Evolutionary conservation across 2,888 invertebrate species (phyloP).

Genomic region (Tipula helvola): DNA sequence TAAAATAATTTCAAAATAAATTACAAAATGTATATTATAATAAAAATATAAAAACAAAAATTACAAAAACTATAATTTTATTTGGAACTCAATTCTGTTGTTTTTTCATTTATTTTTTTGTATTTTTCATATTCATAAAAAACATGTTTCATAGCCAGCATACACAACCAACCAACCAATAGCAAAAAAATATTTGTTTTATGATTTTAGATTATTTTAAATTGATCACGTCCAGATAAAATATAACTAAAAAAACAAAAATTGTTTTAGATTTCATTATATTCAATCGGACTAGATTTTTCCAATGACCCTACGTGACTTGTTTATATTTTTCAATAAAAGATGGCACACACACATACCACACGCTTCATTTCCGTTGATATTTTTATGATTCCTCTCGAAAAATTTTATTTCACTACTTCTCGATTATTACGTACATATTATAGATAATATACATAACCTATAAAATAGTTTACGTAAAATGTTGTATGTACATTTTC

Average conservation of each 20-base stretch:
- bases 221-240: neutral
- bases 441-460: too few relatives aligned
- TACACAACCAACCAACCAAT: neutral
- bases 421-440: too few relatives aligned
- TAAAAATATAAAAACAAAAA: too few relatives aligned
- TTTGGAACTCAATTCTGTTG: neutral
- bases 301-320: slow-evolving; percentile 4
- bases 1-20: neutral
- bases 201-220: slow-evolving; percentile 4
- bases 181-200: neutral
- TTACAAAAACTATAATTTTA: neutral
- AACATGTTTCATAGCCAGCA: neutral
- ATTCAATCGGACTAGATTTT: neutral
- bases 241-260: neutral
- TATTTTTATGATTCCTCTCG: neutral
- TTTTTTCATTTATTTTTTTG: neutral
- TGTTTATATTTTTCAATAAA: neutral
- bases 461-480: too few relatives aligned
- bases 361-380: neutral
- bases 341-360: neutral
- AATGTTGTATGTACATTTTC: too few relatives aligned
- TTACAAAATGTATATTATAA: neutral
- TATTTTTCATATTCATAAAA: neutral
- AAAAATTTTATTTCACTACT: neutral
- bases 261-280: neutral